Percentiles rank a stretch among this genome's conserved stretches.
Evolutionary conservation across 1,140 invertebrate genomes (phyloP).

Genomic region (Hypsibius dujardini): DNA sequence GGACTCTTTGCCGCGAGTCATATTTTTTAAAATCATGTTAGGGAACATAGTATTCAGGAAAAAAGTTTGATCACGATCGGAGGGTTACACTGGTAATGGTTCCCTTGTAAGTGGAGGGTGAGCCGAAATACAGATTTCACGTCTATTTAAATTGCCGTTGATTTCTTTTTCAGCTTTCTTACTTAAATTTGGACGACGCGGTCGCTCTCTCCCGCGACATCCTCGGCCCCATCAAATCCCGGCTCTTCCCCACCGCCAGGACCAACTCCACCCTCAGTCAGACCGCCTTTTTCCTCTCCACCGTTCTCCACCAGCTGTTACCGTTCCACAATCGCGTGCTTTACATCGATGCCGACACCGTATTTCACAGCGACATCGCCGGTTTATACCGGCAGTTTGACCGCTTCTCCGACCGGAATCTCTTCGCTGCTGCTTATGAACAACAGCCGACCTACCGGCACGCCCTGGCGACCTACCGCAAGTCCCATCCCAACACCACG

Average conservation of each 20-base stretch:
- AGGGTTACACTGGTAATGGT: background rate
- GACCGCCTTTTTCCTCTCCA: conserved; percentile 58
- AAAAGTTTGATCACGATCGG: background rate
- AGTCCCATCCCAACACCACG: conserved; percentile 41
- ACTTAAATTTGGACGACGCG: background rate
- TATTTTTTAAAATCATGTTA: background rate
- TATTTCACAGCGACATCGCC: conserved; percentile 50
- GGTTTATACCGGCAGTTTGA: conserved; percentile 50
- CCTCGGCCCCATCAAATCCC: background rate
- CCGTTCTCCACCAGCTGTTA: conserved; percentile 52
- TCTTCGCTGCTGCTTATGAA: conserved; percentile 52
- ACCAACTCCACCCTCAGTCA: conserved; percentile 65
- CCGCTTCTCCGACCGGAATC: conserved; percentile 33
- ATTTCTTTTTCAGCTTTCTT: conserved; percentile 7
- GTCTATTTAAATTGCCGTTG: background rate
- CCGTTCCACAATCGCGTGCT: conserved; percentile 42
- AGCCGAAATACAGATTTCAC: background rate
- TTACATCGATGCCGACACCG: conserved; percentile 60
- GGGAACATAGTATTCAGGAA: background rate
- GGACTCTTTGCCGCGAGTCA: too few relatives aligned
- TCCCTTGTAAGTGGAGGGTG: background rate
- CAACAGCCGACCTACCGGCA: conserved; percentile 61
- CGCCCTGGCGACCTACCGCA: conserved; percentile 49
- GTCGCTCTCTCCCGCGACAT: background rate
- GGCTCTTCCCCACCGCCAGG: conserved; percentile 35